These are phyloP conservation scores for Catharus bicknelli DNA, from an alignment of 2,113 vertebrate species.

Conservation along the genomic window DNA sequence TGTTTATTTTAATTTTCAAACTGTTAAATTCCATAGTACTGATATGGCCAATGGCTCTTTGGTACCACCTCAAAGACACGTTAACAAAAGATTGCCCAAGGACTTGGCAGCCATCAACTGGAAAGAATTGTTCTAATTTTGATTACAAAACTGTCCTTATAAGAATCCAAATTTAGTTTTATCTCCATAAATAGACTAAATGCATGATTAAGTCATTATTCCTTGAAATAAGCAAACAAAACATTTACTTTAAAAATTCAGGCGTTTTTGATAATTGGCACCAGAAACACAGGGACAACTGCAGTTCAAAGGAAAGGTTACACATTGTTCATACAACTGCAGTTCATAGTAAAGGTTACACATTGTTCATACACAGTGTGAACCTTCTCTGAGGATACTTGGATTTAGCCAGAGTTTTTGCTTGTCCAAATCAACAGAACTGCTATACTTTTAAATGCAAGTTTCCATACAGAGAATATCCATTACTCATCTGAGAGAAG, in stretches of 20 bases:
- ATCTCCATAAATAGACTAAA: neutral
- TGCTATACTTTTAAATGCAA: neutral
- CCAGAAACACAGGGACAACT: neutral
- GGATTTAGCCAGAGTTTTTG: neutral
- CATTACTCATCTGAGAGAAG: neutral
- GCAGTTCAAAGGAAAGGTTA: neutral
- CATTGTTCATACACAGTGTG: neutral
- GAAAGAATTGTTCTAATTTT: neutral
- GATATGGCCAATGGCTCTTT: neutral
- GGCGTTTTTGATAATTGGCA: constrained; percentile 45
- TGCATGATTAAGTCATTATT: neutral
- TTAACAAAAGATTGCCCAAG: neutral
- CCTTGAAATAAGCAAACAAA: constrained; percentile 34
- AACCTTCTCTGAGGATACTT: neutral
- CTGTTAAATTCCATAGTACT: neutral
- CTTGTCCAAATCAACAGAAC: neutral
- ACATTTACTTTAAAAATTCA: constrained; percentile 10
- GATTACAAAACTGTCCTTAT: neutral
- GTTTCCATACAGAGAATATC: neutral
- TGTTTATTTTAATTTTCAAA: neutral
- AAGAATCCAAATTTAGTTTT: neutral
- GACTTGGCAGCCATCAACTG: neutral
- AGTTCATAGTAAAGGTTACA: neutral
- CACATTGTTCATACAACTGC: neutral
- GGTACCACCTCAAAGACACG: neutral